Evolutionary conservation across 2,113 vertebrate genomes (phyloP).

Genomic region (Erythrocebus patas): DNA sequence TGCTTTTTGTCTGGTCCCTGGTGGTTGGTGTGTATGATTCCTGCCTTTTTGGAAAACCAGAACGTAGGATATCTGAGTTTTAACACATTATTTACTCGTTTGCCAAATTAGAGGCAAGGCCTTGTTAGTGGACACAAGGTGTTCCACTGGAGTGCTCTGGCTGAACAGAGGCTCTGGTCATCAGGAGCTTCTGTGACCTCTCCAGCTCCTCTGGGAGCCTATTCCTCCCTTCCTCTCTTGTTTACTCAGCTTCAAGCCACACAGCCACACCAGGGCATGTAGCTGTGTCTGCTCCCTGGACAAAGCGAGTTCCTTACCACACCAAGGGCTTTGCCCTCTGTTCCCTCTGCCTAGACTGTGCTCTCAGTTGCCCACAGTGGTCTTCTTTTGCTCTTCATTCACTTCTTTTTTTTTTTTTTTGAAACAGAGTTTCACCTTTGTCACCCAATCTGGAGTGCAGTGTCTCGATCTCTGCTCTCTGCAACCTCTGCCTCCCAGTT

Average conservation of each 20-base stretch:
- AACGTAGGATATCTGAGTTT: neutral
- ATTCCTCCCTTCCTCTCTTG: neutral
- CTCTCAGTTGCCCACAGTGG: neutral
- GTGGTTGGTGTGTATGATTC: neutral
- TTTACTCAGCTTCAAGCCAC: neutral
- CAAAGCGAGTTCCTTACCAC: neutral
- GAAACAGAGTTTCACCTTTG: too few relatives aligned
- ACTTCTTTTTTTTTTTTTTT: too few relatives aligned
- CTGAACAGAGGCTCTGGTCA: neutral
- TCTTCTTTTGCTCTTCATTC: neutral
- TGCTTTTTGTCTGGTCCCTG: neutral
- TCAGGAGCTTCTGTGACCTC: neutral
- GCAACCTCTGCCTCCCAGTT: too few relatives aligned
- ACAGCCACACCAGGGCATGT: neutral
- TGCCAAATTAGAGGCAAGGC: neutral
- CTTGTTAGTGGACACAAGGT: neutral
- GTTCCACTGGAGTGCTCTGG: neutral
- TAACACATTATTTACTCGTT: neutral
- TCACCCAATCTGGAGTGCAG: too few relatives aligned
- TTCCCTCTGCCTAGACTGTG: neutral
- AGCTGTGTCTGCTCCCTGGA: neutral
- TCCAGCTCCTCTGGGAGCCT: neutral
- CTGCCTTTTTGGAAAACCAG: neutral
- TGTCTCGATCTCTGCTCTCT: too few relatives aligned
- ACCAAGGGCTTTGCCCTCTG: neutral